Conservation (phyloP, 2,888 invertebrate genomes). For the Pollenia labialis region DNA sequence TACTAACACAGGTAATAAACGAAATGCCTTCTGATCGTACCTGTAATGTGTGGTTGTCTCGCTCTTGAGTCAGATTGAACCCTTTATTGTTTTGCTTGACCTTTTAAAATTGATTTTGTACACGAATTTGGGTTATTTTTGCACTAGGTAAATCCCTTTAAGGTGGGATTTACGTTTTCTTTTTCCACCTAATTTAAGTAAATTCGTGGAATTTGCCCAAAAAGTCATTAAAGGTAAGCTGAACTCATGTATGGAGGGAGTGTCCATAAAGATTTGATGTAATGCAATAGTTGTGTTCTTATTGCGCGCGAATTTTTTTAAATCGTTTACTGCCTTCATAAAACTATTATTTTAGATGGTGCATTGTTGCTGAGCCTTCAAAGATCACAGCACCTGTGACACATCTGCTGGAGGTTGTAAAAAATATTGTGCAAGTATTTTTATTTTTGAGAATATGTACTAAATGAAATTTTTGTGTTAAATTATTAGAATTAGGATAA, state of each 20-base stretch:
- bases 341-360: slow-evolving; percentile 12
- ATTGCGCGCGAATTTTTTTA: background rate
- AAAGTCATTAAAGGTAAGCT: background rate
- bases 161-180: background rate
- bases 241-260: background rate
- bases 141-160: background rate
- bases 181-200: background rate
- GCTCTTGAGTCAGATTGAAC: too few species aligned
- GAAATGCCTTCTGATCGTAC: too few species aligned
- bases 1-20: slow-evolving; percentile 9
- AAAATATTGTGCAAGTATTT: too few species aligned
- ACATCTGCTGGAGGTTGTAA: background rate
- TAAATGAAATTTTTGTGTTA: too few species aligned
- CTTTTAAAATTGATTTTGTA: too few species aligned
- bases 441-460: too few species aligned
- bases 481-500: too few species aligned
- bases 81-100: too few species aligned
- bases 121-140: background rate
- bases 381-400: background rate
- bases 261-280: background rate
- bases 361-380: too few species aligned
- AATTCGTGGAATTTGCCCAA: slow-evolving; percentile 6
- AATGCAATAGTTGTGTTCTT: background rate
- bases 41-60: too few species aligned
- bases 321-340: slow-evolving; percentile 9